A percentile compares a stretch with the other conserved stretches of the same genome.
Evolutionary conservation across 2,113 vertebrate species (phyloP).

Genomic region (Chaetodon trifascialis): DNA sequence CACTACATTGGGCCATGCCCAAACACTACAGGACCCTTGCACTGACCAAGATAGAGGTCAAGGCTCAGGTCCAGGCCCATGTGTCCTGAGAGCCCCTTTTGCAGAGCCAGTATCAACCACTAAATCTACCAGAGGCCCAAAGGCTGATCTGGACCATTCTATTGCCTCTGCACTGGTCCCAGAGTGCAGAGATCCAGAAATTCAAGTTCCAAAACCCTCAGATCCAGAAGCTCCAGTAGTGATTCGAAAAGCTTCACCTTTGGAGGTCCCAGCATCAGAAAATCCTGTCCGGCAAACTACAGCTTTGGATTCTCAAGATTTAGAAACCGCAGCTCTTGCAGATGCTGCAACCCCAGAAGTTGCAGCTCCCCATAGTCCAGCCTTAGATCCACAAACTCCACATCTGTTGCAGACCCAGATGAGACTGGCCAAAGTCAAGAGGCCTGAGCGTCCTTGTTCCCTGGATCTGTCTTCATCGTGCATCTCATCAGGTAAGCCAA

Average conservation of each 20-base stretch:
- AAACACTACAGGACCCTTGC: background rate
- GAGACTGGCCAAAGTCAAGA: conserved; percentile 82
- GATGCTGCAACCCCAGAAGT: conserved; percentile 10
- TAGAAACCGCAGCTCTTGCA: background rate
- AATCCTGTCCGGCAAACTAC: background rate
- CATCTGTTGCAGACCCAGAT: conserved; percentile 71
- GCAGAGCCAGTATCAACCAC: background rate
- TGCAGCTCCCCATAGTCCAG: background rate
- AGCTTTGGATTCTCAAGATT: background rate
- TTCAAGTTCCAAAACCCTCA: too few relatives aligned
- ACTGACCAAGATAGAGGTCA: background rate
- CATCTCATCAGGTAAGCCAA: conserved; percentile 87
- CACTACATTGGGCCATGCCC: background rate
- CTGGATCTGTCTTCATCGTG: conserved; percentile 90
- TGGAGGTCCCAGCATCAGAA: background rate
- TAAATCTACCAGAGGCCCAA: background rate
- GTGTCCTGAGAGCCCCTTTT: background rate
- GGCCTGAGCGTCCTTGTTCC: conserved; percentile 93
- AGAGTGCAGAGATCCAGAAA: background rate
- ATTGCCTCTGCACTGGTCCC: background rate
- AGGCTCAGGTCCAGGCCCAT: background rate
- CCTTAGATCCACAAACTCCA: background rate
- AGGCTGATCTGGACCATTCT: background rate
- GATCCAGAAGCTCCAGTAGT: background rate
- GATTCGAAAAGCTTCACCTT: background rate